Evolutionary conservation across 2,888 invertebrate species (phyloP).

Genomic region (Drosophila monieri): DNA sequence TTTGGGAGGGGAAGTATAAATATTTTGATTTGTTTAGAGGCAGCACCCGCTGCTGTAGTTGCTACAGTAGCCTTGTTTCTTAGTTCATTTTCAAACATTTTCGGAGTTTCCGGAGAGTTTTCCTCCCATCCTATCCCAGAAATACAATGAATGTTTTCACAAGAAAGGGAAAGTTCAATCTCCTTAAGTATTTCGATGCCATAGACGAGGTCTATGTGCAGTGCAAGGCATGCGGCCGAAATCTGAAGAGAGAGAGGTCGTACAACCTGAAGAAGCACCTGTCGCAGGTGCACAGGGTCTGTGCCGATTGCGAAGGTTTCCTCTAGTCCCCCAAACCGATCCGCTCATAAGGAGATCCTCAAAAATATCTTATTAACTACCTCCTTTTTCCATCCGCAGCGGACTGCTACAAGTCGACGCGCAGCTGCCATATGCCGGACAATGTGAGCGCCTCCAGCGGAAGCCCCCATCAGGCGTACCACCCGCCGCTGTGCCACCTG

Average conservation of each 20-base stretch:
- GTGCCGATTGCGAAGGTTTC: background rate
- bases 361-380: background rate
- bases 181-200: background rate
- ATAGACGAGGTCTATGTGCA: background rate
- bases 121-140: background rate
- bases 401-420: slow-evolving; percentile 81
- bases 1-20: background rate
- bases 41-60: background rate
- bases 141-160: background rate
- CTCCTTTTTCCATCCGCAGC: slow-evolving; percentile 57
- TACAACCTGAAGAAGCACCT: background rate
- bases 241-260: background rate
- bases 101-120: no score
- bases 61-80: slow-evolving; percentile 2
- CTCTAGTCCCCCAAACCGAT: background rate
- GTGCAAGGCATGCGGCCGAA: background rate
- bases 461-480: slow-evolving; percentile 84
- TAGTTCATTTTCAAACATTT: background rate
- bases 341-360: background rate
- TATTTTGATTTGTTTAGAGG: no score
- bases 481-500: slow-evolving; percentile 83
- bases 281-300: slow-evolving; percentile 1
- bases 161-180: background rate
- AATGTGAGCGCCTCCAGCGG: slow-evolving; percentile 86
- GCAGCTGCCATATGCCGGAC: slow-evolving; percentile 84